phyloP scores from a whole-genome alignment of 2,888 invertebrate genomes.

The Drosophila infuscata region DNA sequence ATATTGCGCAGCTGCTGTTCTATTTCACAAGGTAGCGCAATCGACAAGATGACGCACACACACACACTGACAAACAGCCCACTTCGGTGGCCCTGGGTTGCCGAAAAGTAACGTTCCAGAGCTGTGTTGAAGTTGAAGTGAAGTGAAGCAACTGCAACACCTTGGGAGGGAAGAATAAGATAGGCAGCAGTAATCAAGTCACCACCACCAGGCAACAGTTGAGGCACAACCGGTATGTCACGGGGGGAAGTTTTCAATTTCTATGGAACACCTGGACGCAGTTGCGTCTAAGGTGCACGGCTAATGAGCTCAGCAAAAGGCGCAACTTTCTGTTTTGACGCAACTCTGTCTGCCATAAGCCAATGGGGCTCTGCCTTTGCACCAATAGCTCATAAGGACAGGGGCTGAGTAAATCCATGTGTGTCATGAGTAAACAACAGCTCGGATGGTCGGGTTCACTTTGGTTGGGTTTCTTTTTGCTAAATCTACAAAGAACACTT shows the following conservation, averaged over 20 bases:
- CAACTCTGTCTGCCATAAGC: slow-evolving; percentile 64
- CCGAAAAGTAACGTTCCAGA: slow-evolving; percentile 53
- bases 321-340: slow-evolving; percentile 73
- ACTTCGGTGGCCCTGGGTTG: neutral
- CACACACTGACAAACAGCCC: slow-evolving; percentile 1
- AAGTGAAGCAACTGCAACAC: slow-evolving; percentile 51
- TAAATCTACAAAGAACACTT: slow-evolving; percentile 64
- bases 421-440: slow-evolving; percentile 53
- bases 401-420: slow-evolving; percentile 9
- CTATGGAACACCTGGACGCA: slow-evolving; percentile 73
- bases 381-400: neutral
- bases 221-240: slow-evolving; percentile 56
- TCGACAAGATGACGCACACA: slow-evolving; percentile 46
- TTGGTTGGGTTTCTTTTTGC: slow-evolving; percentile 17
- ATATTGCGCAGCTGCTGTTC: slow-evolving; percentile 71
- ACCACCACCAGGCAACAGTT: slow-evolving; percentile 31
- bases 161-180: slow-evolving; percentile 50
- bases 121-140: slow-evolving; percentile 25
- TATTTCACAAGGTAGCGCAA: slow-evolving; percentile 64
- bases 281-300: slow-evolving; percentile 68
- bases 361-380: slow-evolving; percentile 7
- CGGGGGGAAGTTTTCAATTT: slow-evolving; percentile 74
- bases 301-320: slow-evolving; percentile 51
- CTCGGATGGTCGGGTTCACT: slow-evolving; percentile 46
- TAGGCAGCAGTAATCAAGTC: slow-evolving; percentile 37